These are phyloP conservation scores for Clavelina lepadiformis DNA, from an alignment of 23 tunicate genomes.

Conservation along the genomic window DNA sequence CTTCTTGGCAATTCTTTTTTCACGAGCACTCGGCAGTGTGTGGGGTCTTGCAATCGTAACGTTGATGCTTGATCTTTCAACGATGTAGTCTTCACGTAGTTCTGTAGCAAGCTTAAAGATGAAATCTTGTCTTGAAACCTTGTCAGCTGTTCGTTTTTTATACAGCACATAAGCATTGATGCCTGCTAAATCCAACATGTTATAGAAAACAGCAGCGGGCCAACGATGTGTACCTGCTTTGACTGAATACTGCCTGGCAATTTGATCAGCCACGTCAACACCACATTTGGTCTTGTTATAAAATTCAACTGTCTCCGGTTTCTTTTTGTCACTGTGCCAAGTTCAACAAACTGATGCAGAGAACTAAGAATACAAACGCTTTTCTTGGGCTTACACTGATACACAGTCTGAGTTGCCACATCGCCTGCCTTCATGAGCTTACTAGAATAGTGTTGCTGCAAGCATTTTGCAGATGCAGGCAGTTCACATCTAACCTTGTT, in stretches of 20 bases:
- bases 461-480: constrained; percentile 23
- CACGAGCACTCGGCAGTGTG: no score
- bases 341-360: not conserved
- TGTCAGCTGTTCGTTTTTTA: not conserved
- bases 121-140: constrained; percentile 2
- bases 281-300: constrained; percentile 2
- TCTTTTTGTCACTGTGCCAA: not conserved
- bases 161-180: constrained; percentile 1
- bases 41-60: no score
- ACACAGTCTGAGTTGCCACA: constrained; percentile 11
- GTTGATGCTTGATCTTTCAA: no score
- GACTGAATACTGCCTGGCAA: constrained; percentile 5
- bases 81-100: not conserved
- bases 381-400: constrained; percentile 20
- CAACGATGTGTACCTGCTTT: constrained; percentile 7
- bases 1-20: no score
- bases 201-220: constrained; percentile 8
- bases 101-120: not conserved
- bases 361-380: no score
- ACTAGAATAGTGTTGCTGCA: constrained; percentile 19
- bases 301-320: not conserved
- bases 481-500: constrained; percentile 19
- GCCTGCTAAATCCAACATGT: not conserved
- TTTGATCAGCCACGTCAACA: constrained; percentile 4
- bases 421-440: constrained; percentile 23